Evolutionary conservation across 2,797 vertebrate genomes (phyloP).

Genomic region (Etheostoma nigrum): DNA sequence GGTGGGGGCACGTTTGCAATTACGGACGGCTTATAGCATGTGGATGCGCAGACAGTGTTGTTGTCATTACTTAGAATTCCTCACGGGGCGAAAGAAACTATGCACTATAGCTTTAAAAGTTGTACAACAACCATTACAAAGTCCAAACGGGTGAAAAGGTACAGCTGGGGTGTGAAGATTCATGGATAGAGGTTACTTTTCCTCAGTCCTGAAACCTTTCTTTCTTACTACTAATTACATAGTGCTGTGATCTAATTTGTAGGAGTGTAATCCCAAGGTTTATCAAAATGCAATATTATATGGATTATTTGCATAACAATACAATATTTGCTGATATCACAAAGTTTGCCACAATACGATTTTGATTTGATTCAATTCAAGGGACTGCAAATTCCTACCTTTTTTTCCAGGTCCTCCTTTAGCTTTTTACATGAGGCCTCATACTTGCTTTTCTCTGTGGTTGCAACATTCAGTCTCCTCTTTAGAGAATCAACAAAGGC

Average conservation of each 20-base stretch:
- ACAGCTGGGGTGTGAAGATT: not conserved
- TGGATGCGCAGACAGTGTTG: no score
- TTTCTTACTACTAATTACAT: not conserved
- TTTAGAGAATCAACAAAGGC: constrained; percentile 89
- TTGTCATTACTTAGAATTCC: no score
- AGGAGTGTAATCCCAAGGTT: no score
- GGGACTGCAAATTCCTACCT: constrained; percentile 77
- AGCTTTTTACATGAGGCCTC: constrained; percentile 87
- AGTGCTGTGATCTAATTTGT: not conserved
- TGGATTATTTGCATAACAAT: no score
- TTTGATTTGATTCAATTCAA: no score
- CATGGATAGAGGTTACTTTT: not conserved
- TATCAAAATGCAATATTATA: no score
- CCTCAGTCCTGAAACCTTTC: not conserved
- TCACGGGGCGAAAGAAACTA: no score
- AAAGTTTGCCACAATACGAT: no score
- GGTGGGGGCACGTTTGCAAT: no score
- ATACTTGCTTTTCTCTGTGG: constrained; percentile 88
- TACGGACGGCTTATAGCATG: no score
- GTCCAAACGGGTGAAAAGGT: not conserved
- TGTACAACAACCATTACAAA: not conserved
- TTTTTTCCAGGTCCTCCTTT: constrained; percentile 90
- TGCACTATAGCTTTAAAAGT: no score
- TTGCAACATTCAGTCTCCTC: constrained; percentile 87
- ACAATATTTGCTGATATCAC: no score